Base-by-base conservation (phyloP, 2,797 vertebrate genomes). In the Astyanax mexicanus region DNA sequence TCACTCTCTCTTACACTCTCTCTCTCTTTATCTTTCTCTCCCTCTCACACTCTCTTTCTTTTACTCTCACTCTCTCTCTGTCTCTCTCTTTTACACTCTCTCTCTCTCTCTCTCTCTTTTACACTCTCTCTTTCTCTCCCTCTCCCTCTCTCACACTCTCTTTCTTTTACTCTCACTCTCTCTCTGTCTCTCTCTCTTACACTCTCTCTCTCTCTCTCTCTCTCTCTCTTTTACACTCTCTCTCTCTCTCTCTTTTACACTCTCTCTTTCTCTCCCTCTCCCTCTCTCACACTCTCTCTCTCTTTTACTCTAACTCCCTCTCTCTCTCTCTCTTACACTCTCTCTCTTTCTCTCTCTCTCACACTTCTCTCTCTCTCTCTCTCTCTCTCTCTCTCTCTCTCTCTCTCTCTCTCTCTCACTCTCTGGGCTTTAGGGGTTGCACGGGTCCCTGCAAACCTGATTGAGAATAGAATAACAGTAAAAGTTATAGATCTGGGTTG, bases 21-120 rank as follows among this genome's bases (percentile, higher is more conserved):
- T 52, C 54, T 52, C 23, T 68, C 49, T 69, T 55, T 40, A n/a
- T n/a, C n/a, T n/a, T n/a, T n/a, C n/a, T n/a, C n/a, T n/a, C n/a
- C n/a, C 25, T 15, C 58, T 64, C 42, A 69, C 73, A 47, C 77
- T 60, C 35, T 72, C 42, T 29, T n/a, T n/a, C n/a, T n/a, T n/a
- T n/a, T n/a, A n/a, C 51, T 47, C 0, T 55, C 10, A 21, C 1
- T 77, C 62, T 71, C 19, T 70, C 66, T 25, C 29, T 52, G 54
- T 52, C 23, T 68, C 49, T 69, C 55, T 40, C 25, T 15, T 58
- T 64, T 42, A 69, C 73, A 47, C 77, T 60, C 35, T 72, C 42
- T 29, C 51, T 47, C 0, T 55, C 10, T 21, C 1, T 77, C 62
- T 71, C 19, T n/a, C n/a, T n/a, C n/a, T n/a, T n/a, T n/a, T n/a